Base-by-base conservation (phyloP, 2,888 invertebrate species). In the Willowsia nigromaculata region DNA sequence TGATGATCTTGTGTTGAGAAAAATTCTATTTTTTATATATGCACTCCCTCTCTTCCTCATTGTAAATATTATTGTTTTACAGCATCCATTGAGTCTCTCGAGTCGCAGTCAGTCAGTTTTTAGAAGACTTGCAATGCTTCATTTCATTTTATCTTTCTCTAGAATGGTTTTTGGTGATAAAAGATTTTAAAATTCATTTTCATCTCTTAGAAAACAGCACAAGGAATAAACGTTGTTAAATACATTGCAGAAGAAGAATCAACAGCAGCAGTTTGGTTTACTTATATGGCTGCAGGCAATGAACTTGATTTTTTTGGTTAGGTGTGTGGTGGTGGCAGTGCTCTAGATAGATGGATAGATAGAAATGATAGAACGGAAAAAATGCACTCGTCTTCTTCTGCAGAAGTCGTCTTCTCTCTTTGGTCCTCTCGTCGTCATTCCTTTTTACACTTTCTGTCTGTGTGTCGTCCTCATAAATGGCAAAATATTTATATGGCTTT, bases 171-270 rank as follows among this genome's bases (percentile, higher is more conserved):
- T 74, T 76, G 74, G 74, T 76, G 74, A 76, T 76, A 76, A 76
- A 76, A 47, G 47, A 47, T 76, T 76, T 47, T 47, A 76, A 76
- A 76, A 76, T 37, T 76, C 74, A 76, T 76, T 76, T 76, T 50
- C 27, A 1, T 74, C 43, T 74, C 40, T 47, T 74, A 43, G 40
- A 74, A 7, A 74, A n/a, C n/a, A 25, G 43, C 18, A 1, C 5
- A 47, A 37, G 18, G n/a, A 68, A 37, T 11, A n/a, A 9, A 15
- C 5, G 25, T 25, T n/a, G n/a, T 4, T 30, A 30, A 37, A 68
- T n/a, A 9, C 37, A 68, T 13, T 18, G 40, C 33, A 68, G 68
- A 68, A 68, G 62, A 11, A 27, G 5, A 5, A 27, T 3, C 59
- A 62, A 3, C 30, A 62, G 62, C 13, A 62, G 33, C 43, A 47